Evolutionary conservation across 2,888 invertebrate genomes (phyloP), one percentile per base, ranked within the genome.

Genomic region (Eupithecia dodoneata): DNA sequence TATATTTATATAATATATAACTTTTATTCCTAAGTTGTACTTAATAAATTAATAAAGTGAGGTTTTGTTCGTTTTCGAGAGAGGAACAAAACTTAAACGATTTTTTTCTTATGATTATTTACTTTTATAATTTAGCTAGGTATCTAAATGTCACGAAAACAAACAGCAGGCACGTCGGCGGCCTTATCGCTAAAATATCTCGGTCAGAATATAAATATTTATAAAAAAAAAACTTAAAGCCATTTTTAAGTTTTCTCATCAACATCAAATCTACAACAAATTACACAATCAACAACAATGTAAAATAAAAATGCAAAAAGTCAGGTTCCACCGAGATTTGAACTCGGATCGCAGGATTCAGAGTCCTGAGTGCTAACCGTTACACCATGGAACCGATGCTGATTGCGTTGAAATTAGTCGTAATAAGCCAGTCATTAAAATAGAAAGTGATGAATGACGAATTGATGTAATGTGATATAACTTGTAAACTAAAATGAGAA

Each of bases 271-370:
- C 5, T 30, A 3, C 59, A 3, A 18, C n/a, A n/a, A 15, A 52
- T n/a, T 52, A 4, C 44, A 44, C 18, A 45, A 69, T 2, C 6
- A 55, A 55, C n/a, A 55, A 55, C 2, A n/a, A 52, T 9, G n/a
- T 9, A 70, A 12, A 63, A 30, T 49, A 75, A 71, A 42, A 72
- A 10, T 75, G 59, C 78, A 76, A 78, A 78, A 78, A 78, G 76
- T 69, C 73, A 93, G 96, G 96, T 96, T 95, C 96, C 96, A 96
- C 97, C 96, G 96, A 97, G 96, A 97, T 96, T 97, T 96, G 96
- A 97, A 97, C 96, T 96, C 96, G 96, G 97, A 96, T 97, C 96
- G 96, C 97, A 97, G 97, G 97, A 97, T 97, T 97, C 96, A 97
- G 96, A 97, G 97, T 97, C 97, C 96, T 96, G 96, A 97, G 96